Conservation (phyloP, 2,888 invertebrate genomes). For the Epirrita christyi region DNA sequence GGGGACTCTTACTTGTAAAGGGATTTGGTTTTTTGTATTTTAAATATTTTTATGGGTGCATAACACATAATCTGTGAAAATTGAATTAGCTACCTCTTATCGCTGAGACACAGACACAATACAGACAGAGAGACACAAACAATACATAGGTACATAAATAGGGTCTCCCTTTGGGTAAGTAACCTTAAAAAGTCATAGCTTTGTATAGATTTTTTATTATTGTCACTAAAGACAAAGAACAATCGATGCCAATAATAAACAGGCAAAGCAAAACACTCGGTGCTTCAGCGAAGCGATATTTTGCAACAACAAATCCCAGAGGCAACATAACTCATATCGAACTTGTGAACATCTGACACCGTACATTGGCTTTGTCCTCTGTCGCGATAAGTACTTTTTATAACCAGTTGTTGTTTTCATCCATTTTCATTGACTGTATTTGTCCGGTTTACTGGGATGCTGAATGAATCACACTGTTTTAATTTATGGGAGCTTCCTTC, state of each 20-base stretch:
- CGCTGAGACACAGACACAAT: no score
- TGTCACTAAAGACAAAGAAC: slow-evolving; percentile 7
- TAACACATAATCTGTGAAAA: no score
- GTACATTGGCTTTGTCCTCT: slow-evolving; percentile 14
- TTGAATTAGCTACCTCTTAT: no score
- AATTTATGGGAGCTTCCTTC: slow-evolving; percentile 27
- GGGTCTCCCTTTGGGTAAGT: no score
- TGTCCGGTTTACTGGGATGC: slow-evolving; percentile 12
- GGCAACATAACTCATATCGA: slow-evolving; percentile 25
- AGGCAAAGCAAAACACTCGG: slow-evolving; percentile 5
- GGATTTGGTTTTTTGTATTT: no score
- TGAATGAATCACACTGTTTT: slow-evolving; percentile 10
- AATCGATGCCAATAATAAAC: slow-evolving; percentile 1
- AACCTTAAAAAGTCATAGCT: no score
- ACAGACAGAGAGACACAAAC: no score
- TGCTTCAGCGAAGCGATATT: slow-evolving; percentile 20
- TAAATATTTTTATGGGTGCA: no score
- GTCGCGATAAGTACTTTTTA: slow-evolving; percentile 17
- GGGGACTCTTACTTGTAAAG: no score
- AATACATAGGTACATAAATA: no score
- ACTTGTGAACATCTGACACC: slow-evolving; percentile 22
- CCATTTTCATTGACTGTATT: slow-evolving; percentile 20
- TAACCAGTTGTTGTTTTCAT: slow-evolving; percentile 17
- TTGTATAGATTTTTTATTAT: neutral
- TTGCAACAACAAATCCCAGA: slow-evolving; percentile 18